Percentiles rank a stretch among this genome's conserved stretches.
These are phyloP conservation scores for Pedionomus torquatus DNA, from an alignment of 2,113 vertebrate genomes.

Conservation along the genomic window DNA sequence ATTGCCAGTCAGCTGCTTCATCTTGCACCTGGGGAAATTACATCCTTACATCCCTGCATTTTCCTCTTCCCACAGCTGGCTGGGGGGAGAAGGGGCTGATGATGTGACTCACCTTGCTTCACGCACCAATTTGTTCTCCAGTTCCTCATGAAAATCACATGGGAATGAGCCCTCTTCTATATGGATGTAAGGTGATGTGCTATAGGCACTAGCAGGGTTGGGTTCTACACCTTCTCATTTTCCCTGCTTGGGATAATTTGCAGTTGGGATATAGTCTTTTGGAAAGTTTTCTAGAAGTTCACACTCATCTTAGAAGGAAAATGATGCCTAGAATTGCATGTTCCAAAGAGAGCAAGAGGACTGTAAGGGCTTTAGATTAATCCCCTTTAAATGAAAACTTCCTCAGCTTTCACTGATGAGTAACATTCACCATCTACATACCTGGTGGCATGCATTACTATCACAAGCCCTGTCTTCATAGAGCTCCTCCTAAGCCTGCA, in stretches of 20 bases:
- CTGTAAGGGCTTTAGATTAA: constrained; percentile 57
- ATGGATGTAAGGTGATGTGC: neutral
- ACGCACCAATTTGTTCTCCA: neutral
- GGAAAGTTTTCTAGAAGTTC: neutral
- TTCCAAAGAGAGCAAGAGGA: constrained; percentile 11
- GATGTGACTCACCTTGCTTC: neutral
- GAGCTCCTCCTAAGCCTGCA: constrained; percentile 27
- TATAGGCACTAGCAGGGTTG: neutral
- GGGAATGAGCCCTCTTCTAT: neutral
- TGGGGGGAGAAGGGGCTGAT: neutral
- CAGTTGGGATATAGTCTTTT: neutral
- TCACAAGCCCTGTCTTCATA: constrained; percentile 10
- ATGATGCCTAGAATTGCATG: constrained; percentile 14
- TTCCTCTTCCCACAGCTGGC: neutral
- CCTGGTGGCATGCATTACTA: neutral
- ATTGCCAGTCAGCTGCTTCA: neutral
- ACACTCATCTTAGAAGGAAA: neutral
- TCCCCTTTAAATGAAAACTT: constrained; percentile 68
- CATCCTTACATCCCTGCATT: neutral
- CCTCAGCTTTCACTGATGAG: constrained; percentile 48
- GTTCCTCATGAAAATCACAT: neutral
- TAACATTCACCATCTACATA: constrained; percentile 12
- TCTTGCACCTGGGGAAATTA: neutral
- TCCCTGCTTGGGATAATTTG: neutral
- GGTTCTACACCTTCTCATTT: neutral